These are phyloP conservation scores for Sepiola atlantica DNA, from an alignment of 2,888 invertebrate species.

Conservation along the genomic window DNA sequence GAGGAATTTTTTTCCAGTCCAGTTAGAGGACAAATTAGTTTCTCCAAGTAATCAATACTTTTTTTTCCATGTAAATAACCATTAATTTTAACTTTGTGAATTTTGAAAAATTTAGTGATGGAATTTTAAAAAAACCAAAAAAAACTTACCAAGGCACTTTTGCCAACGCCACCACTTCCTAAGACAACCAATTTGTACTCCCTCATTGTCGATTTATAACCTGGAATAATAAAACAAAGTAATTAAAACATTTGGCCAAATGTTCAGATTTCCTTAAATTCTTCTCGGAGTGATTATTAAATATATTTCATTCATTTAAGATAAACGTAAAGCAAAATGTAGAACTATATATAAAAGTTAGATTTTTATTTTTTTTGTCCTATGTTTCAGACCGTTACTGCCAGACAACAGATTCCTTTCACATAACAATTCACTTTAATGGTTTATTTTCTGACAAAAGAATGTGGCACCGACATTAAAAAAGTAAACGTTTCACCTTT, in stretches of 20 bases:
- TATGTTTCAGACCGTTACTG: background rate
- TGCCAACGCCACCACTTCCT: constrained; percentile 99
- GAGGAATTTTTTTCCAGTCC: too few species aligned
- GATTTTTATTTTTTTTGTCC: too few species aligned
- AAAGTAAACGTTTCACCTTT: background rate
- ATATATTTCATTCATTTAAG: too few species aligned
- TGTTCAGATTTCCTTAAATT: too few species aligned
- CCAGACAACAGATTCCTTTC: background rate
- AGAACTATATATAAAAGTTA: too few species aligned
- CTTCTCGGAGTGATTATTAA: too few species aligned
- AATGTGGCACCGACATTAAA: background rate
- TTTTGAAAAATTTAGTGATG: too few species aligned
- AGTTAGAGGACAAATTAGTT: too few species aligned
- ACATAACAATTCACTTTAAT: background rate
- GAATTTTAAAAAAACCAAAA: background rate
- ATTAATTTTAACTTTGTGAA: too few species aligned
- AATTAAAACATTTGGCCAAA: too few species aligned
- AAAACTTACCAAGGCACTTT: constrained; percentile 86
- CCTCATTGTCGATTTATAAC: constrained; percentile 82
- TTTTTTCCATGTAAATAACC: too few species aligned
- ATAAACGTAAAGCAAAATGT: background rate
- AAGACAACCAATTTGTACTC: constrained; percentile 99
- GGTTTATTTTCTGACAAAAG: background rate
- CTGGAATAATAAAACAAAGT: background rate
- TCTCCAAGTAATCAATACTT: too few species aligned